A percentile compares a stretch with the other conserved stretches of the same genome.
Evolutionary conservation across 2,113 vertebrate species (phyloP).

Genomic region (Trachemys scripta): DNA sequence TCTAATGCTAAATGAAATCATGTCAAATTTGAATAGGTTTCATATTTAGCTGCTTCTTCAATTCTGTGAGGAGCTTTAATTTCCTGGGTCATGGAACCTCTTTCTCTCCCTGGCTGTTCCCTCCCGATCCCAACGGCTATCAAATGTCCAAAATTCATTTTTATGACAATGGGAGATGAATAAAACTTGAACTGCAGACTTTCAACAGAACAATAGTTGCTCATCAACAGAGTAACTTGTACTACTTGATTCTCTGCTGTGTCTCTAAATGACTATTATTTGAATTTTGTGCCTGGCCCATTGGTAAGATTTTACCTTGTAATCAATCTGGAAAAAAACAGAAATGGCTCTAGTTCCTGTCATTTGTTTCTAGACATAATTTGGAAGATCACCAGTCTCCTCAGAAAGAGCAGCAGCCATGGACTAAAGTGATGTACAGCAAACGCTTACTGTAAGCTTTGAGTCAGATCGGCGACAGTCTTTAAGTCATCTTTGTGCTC

Average conservation of each 20-base stretch:
- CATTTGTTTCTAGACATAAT: not conserved
- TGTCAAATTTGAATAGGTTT: accelerated
- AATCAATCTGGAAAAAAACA: not conserved
- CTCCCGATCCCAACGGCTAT: not conserved
- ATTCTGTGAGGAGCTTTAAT: not conserved
- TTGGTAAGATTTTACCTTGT: not conserved
- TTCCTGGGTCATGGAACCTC: not conserved
- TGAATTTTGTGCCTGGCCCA: not conserved
- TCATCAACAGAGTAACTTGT: not conserved
- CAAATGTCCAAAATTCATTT: accelerated
- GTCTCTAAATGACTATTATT: not conserved
- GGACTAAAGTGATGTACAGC: not conserved
- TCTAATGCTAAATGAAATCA: not conserved
- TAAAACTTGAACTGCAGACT: not conserved
- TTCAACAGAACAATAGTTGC: not conserved
- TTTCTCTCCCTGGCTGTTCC: not conserved
- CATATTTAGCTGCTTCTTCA: not conserved
- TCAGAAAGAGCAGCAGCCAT: not conserved
- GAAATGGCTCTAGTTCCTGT: not conserved
- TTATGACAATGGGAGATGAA: accelerated
- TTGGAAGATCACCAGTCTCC: not conserved
- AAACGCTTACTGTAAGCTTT: not conserved
- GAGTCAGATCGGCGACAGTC: not conserved
- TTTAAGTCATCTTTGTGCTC: not conserved
- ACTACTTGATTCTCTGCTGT: too few relatives aligned